phyloP scores from a whole-genome alignment of 2,888 invertebrate species.

The Frankliniella fusca region DNA sequence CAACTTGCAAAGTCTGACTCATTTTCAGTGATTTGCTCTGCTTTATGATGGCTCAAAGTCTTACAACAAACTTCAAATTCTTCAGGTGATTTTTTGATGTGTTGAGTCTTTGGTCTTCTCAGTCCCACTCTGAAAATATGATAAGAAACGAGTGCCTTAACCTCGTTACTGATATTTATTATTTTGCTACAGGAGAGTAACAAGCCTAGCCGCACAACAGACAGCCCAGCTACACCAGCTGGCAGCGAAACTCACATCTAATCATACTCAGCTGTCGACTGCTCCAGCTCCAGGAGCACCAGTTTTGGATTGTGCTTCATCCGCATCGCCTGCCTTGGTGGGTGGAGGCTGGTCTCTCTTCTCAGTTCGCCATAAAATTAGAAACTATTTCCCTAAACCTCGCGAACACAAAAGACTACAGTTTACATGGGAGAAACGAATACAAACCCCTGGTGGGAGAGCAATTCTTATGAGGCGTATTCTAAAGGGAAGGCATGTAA shows the following conservation, averaged over 20 bases:
- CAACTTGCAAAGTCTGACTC: background rate
- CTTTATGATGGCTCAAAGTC: background rate
- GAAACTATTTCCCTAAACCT: background rate
- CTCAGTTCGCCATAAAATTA: background rate
- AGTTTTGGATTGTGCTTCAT: background rate
- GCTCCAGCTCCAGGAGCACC: background rate
- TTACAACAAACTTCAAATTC: background rate
- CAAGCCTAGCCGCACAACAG: background rate
- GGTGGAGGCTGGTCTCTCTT: background rate
- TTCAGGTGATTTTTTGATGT: background rate
- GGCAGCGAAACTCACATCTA: background rate
- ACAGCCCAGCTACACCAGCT: background rate
- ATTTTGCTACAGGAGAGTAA: background rate
- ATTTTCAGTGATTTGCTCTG: too few relatives aligned
- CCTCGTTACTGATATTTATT: background rate
- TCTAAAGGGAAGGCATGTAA: background rate
- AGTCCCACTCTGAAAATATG: background rate
- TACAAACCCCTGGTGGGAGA: background rate
- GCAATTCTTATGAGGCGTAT: background rate
- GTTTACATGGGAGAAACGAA: background rate
- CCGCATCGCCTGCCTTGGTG: background rate
- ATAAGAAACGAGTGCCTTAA: background rate
- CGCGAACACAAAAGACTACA: background rate
- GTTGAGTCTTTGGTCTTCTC: background rate
- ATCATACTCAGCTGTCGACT: background rate